Base-by-base conservation (phyloP, 2,113 vertebrate species). In the Hypomesus transpacificus region DNA sequence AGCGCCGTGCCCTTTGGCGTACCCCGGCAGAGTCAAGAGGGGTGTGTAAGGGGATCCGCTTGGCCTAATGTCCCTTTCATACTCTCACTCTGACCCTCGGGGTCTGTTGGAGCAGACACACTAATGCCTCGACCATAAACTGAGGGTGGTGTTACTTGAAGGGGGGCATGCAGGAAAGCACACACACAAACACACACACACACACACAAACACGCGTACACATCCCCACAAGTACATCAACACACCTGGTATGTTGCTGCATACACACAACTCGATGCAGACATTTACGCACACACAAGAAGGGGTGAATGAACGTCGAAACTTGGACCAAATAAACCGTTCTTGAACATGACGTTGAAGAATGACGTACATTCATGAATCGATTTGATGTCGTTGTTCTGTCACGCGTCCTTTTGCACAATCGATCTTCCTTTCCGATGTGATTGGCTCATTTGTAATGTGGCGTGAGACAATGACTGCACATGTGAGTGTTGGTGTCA, bases 31-130 rank as follows among this genome's bases (percentile, higher is more conserved):
- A 86, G 78, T 77, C 79, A 75, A 65, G 74, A 76, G 67, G 59
- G 76, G 71, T 74, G 80, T 85, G 89, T 88, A 92, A 91, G 88
- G 75, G 74, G 88, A 92, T 90, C 88, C 46, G 71, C 28, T 57
- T 70, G 79, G 76, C 77, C 71, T 85, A 84, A 87, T 87, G 85
- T 87, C 68, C 70, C 80, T 77, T 82, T 77, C 70, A 68, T 77
- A 82, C 78, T 82, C 85, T 83, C 59, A 61, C 79, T 74, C 76
- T 71, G 76, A 82, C 81, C 87, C 74, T 73, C 53, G 69, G 84
- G 82, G 82, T 51, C 20, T 28, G 66, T 39, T 14, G 69, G 80
- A 82, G 75, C 70, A 80, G 60, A 81, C 68, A 59, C 68, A 57
- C 77, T 73, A 71, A 87, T 72, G 75, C 74, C 75, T 71, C 74